Evolutionary conservation across 2,113 vertebrate genomes (phyloP), one percentile per base, ranked within the genome.

Genomic region (Macroglossus sobrinus): DNA sequence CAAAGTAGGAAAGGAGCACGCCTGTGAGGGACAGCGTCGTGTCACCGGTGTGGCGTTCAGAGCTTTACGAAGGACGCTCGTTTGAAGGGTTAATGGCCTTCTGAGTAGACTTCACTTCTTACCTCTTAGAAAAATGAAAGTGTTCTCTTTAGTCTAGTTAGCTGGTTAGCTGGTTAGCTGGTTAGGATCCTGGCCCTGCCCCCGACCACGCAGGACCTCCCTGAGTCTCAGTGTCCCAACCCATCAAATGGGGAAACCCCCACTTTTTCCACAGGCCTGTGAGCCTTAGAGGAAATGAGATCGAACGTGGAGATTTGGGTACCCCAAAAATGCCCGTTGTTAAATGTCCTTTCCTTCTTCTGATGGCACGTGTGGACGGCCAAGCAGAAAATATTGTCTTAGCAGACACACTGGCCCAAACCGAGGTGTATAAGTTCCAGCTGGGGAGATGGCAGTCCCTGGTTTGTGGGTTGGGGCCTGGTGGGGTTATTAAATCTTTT

Each of bases 1-100:
- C 93, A 72, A 30, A 18, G 38, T 55, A 28, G 38, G 97, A 55
- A 47, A 86, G 15, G 68, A 97, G 93, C n/a, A 75, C 21, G 35
- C 50, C 68, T 88, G 50, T 71, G 96, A 35, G 92, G 64, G 84
- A 96, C 98, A 97, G 95, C 81, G 55, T 63, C 85, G 63, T 91
- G 95, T 91, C 91, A 38, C 45, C 5, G 16, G 7, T 5, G 1
- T 68, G 21, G 19, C 47, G 38, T 26, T 61, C 38, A 76, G 66
- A 47, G 40, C 19, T 84, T 89, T 40, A 30, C 18, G 64, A 85
- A 85, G 45, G 75, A 71, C 21, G 7, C 21, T 74, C 10, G 5
- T 84, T 87, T 78, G 26, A 21, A 12, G 66, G 22, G 21, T 33
- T 30, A 71, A 33, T 50, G 50, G 57, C 71, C 50, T 75, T 84